Conservation (phyloP, 2,888 invertebrate genomes). For the Dynastes maya region DNA sequence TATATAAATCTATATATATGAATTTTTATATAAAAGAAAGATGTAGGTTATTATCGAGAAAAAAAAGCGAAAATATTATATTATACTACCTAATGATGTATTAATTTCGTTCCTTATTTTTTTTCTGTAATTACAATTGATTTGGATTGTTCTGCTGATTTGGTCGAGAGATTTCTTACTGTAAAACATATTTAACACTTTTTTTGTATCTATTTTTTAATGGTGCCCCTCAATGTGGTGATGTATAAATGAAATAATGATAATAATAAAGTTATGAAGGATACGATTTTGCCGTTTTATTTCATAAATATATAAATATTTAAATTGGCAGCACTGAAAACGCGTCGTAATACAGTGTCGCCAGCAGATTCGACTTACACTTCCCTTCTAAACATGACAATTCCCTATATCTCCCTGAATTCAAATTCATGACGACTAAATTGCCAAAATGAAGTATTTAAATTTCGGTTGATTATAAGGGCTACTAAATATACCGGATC, state of each 20-base stretch:
- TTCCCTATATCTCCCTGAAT: no score
- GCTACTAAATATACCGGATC: no score
- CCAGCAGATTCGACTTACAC: no score
- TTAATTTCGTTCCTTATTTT: neutral
- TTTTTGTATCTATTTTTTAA: constrained; percentile 48
- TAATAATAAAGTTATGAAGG: constrained; percentile 47
- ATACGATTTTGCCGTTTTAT: constrained; percentile 31
- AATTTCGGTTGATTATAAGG: no score
- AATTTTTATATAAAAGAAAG: constrained; percentile 25
- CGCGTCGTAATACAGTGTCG: no score
- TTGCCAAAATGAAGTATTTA: no score
- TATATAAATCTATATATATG: constrained; percentile 19
- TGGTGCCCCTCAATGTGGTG: constrained; percentile 51
- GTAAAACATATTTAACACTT: constrained; percentile 36
- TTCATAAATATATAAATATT: neutral
- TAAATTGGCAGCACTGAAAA: no score
- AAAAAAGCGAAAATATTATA: neutral
- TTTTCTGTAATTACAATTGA: constrained; percentile 13
- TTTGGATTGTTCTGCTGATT: constrained; percentile 26
- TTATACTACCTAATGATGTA: neutral
- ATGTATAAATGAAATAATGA: constrained; percentile 48
- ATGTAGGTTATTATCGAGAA: constrained; percentile 17
- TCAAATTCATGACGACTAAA: no score
- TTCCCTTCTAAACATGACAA: no score
- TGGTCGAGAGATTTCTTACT: neutral